phyloP scores from a whole-genome alignment of 2,888 invertebrate genomes.

The Leucania comma region DNA sequence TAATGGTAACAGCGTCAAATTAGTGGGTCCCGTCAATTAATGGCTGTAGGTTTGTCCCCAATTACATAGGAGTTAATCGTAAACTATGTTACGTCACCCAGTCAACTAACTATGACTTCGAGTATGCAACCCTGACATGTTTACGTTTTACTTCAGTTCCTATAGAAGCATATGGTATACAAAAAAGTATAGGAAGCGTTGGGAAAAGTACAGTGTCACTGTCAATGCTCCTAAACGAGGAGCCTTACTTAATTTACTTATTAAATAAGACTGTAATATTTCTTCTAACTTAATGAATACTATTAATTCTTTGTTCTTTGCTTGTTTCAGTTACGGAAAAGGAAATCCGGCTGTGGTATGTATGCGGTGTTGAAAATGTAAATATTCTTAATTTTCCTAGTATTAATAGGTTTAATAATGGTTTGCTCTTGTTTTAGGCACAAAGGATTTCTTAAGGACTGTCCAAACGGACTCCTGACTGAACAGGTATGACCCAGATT shows the following conservation, averaged over 20 bases:
- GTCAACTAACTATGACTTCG: background rate
- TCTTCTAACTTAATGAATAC: background rate
- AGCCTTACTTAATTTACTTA: background rate
- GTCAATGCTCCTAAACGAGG: background rate
- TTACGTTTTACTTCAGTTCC: background rate
- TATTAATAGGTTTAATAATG: background rate
- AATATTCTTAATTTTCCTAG: background rate
- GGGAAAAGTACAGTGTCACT: background rate
- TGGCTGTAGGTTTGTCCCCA: background rate
- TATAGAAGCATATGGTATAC: background rate
- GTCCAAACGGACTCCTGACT: constrained; percentile 98
- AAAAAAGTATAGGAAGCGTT: background rate
- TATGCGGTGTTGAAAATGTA: constrained; percentile 22
- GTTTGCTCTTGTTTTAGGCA: constrained; percentile 90
- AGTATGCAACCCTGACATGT: background rate
- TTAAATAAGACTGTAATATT: background rate
- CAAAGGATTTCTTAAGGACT: constrained; percentile 99
- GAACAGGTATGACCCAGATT: constrained; percentile 93
- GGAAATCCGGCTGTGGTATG: constrained; percentile 97
- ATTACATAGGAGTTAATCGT: background rate
- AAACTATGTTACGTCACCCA: background rate
- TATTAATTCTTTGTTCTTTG: constrained; percentile 62
- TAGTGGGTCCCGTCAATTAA: background rate
- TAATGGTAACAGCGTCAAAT: no score
- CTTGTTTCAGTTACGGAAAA: constrained; percentile 96